Evolutionary conservation across 2,888 invertebrate species (phyloP).

Genomic region (Arge pagana): DNA sequence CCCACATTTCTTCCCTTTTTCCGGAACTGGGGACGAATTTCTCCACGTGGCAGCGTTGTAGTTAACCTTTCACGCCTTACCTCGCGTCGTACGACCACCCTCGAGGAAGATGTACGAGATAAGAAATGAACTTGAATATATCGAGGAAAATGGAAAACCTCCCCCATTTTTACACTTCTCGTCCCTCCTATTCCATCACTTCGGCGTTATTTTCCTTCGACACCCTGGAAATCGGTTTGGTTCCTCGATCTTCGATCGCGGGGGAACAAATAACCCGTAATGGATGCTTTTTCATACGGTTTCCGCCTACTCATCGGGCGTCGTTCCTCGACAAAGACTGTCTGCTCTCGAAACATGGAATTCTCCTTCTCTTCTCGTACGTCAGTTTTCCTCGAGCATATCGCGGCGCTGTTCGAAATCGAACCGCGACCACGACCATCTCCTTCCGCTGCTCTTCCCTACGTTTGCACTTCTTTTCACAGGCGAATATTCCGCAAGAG

Average conservation of each 20-base stretch:
- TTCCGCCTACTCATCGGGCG: constrained; percentile 2
- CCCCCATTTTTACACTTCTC: background rate
- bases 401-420: no score
- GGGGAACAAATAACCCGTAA: constrained; percentile 17
- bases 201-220: background rate
- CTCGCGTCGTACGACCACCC: background rate
- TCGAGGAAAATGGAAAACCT: constrained; percentile 14
- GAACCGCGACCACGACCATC: no score
- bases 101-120: constrained; percentile 16
- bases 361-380: no score
- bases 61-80: background rate
- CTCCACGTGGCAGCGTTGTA: background rate
- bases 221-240: constrained; percentile 17
- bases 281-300: constrained; percentile 13
- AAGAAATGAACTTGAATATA: constrained; percentile 20
- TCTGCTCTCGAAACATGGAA: constrained; percentile 14
- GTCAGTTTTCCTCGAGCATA: no score
- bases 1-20: background rate
- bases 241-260: constrained; percentile 11
- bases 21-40: background rate
- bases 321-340: constrained; percentile 10
- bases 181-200: background rate
- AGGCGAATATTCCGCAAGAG: no score
- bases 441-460: no score
- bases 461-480: no score